These are phyloP conservation scores for Pachyrhynchus sulphureomaculatus DNA, from an alignment of 1,140 invertebrate genomes.

Conservation along the genomic window DNA sequence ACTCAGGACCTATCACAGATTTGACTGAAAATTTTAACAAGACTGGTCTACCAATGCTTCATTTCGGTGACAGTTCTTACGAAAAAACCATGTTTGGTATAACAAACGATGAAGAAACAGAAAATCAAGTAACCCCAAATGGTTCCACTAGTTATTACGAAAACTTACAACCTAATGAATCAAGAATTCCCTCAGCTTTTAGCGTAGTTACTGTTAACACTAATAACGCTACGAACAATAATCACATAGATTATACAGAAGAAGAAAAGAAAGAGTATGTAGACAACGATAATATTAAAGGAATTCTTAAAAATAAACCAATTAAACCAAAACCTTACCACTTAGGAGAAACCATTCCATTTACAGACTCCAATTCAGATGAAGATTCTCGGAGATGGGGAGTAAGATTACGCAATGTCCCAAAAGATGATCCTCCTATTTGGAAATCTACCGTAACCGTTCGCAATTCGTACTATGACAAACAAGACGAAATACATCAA, in stretches of 20 bases:
- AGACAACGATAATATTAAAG: slow-evolving; percentile 58
- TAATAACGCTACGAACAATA: slow-evolving; percentile 18
- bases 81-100: slow-evolving; percentile 52
- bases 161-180: slow-evolving; percentile 3
- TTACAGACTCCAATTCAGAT: slow-evolving; percentile 27
- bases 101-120: slow-evolving; percentile 26
- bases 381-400: slow-evolving; percentile 53
- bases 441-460: slow-evolving; percentile 53
- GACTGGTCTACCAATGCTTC: slow-evolving; percentile 52
- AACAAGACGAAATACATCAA: slow-evolving; percentile 5
- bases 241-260: slow-evolving; percentile 37
- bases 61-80: slow-evolving; percentile 57
- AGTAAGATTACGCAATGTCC: slow-evolving; percentile 50
- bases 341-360: slow-evolving; percentile 58
- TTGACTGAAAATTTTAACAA: slow-evolving; percentile 42
- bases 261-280: slow-evolving; percentile 50
- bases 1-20: slow-evolving; percentile 32
- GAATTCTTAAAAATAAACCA: slow-evolving; percentile 71
- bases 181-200: slow-evolving; percentile 15
- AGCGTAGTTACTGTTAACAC: slow-evolving; percentile 47
- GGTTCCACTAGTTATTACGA: slow-evolving; percentile 14
- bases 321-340: slow-evolving; percentile 68
- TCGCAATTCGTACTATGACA: slow-evolving; percentile 37
- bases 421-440: slow-evolving; percentile 43
- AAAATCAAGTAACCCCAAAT: neutral